Base-by-base conservation (phyloP, 2,888 invertebrate genomes). In the Philereme vetulata region DNA sequence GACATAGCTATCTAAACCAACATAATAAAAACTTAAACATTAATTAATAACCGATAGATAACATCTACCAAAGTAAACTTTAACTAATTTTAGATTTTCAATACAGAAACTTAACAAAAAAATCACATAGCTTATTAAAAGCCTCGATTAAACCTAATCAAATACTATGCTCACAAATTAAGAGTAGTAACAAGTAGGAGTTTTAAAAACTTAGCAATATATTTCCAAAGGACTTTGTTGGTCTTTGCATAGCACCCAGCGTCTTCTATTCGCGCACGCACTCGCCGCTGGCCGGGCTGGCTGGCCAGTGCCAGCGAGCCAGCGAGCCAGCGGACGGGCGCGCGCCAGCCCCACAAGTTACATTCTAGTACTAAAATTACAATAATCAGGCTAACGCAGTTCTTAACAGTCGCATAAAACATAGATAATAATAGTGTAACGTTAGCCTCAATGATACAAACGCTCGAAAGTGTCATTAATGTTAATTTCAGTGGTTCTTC, bases 231-330 rank as follows among this genome's bases (percentile, higher is more conserved):
- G 79, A 74, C 76, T 84, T 82, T 81, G 77, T 87, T 87, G 87
- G 86, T 88, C 87, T 83, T 85, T 82, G 77, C 85, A 77, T 85
- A 87, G 87, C 87, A 88, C 88, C 87, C 80, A 78, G 77, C 81
- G 77, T 49, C 50, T 44, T 48, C 51, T 11, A 50, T 46, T 5
- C 11, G 47, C 33, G 34, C 49, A 33, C 42, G 42, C 49, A 38
- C 11, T 38, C 58, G 50, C 45, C 42, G 46, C 9, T 46, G 61
- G 51, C 42, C 42, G 10, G 33, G 50, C 47, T 40, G 33, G n/a
- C 33, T 48, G 11, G 49, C 35, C 35, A 35, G 35, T 42, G 56
- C 55, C 46, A 43, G 10, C 9, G 34, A 32, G 45, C 38, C 55
- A 46, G n/a, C 33, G 32, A 8, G 33, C 8, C 36, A 33, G 10